phyloP scores from a whole-genome alignment of 2,797 vertebrate species.

The Oreochromis mossambicus region DNA sequence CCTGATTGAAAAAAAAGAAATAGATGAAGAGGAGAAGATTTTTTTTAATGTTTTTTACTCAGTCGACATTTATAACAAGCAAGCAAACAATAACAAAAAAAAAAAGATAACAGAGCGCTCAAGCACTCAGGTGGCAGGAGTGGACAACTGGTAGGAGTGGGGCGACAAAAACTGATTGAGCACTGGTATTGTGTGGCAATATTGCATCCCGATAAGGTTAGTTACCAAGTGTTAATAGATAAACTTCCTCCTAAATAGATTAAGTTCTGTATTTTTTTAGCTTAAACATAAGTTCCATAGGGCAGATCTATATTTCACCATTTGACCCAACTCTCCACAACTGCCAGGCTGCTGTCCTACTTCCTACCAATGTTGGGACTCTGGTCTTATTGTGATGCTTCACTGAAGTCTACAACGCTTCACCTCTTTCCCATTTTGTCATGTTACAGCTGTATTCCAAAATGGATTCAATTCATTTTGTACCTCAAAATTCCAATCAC shows the following conservation, averaged over 20 bases:
- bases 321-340: neutral
- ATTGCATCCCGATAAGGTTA: neutral
- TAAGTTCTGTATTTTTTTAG: neutral
- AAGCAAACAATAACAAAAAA: neutral
- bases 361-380: neutral
- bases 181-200: neutral
- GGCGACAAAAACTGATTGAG: neutral
- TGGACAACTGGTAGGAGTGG: neutral
- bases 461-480: neutral
- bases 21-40: no score
- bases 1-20: constrained; percentile 56
- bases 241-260: neutral
- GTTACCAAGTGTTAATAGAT: neutral
- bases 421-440: neutral
- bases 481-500: neutral
- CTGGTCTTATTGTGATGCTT: neutral
- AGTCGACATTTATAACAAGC: neutral
- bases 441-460: neutral
- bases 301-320: neutral
- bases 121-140: neutral
- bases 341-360: neutral
- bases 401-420: neutral
- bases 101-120: neutral
- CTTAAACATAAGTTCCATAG: neutral
- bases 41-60: neutral